Conservation (phyloP, 2,888 invertebrate species). For the Hemithea aestivaria region DNA sequence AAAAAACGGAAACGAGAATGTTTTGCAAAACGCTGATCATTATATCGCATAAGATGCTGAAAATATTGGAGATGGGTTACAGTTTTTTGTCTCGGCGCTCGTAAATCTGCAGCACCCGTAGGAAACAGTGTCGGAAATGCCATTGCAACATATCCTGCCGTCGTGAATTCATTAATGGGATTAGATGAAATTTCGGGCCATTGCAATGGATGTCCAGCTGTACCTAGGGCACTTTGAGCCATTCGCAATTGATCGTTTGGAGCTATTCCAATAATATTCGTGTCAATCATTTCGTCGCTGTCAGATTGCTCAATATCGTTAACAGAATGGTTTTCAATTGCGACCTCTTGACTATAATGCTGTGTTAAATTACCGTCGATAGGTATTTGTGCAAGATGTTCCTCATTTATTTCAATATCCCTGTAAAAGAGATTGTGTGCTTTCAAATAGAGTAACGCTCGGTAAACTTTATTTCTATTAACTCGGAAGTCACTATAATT, state of each 20-base stretch:
- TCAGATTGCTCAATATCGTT: not conserved
- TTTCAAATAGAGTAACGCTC: not conserved
- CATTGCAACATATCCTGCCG: not conserved
- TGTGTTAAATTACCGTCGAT: not conserved
- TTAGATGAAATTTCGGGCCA: not conserved
- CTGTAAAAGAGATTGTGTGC: not conserved
- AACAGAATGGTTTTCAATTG: not conserved
- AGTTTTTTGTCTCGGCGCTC: not conserved
- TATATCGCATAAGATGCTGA: constrained; percentile 2
- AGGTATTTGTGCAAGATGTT: not conserved
- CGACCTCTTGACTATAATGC: not conserved
- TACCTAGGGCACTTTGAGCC: not conserved
- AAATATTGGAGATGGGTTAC: constrained; percentile 2
- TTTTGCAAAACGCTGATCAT: constrained; percentile 2
- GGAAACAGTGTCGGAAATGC: constrained; percentile 1
- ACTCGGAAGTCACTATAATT: not conserved
- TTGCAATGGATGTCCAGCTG: not conserved
- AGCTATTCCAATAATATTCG: too few relatives aligned
- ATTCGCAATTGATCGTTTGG: not conserved
- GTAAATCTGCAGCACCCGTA: constrained; percentile 1
- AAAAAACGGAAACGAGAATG: too few relatives aligned
- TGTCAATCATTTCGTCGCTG: not conserved
- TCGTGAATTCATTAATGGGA: not conserved
- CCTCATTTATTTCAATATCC: not conserved
- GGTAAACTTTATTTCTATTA: not conserved